These are phyloP conservation scores for Oxyruncus cristatus DNA, from an alignment of 2,113 vertebrate genomes.

Conservation along the genomic window DNA sequence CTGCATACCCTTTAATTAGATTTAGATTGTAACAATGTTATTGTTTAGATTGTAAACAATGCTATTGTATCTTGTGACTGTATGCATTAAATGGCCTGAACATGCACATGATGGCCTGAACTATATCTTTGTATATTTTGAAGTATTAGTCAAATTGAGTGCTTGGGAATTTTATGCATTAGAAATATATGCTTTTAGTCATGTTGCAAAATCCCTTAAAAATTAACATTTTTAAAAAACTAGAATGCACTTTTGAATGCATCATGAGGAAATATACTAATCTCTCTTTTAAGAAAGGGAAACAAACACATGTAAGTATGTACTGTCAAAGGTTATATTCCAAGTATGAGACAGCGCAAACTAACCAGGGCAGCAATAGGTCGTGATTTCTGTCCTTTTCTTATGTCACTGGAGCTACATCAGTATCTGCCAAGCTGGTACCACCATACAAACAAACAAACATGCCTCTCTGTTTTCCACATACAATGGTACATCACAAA, in stretches of 20 bases:
- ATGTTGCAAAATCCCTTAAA: background rate
- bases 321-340: background rate
- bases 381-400: background rate
- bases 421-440: background rate
- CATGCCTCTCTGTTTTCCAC: background rate
- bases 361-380: background rate
- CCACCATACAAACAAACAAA: background rate
- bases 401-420: background rate
- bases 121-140: background rate
- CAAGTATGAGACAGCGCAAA: background rate
- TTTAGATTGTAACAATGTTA: slow-evolving; percentile 83
- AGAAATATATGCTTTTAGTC: background rate
- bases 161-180: background rate
- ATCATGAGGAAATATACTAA: background rate
- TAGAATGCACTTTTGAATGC: background rate
- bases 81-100: background rate
- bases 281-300: background rate
- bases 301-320: background rate
- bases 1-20: slow-evolving; percentile 82
- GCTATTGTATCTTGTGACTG: slow-evolving; percentile 45
- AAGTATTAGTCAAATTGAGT: background rate
- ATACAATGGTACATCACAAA: background rate
- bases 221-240: background rate
- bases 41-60: slow-evolving; percentile 85
- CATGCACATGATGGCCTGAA: background rate